Evolutionary conservation across 2,888 invertebrate species (phyloP), one percentile per base, ranked within the genome.

Genomic region (Cotesia congregata): DNA sequence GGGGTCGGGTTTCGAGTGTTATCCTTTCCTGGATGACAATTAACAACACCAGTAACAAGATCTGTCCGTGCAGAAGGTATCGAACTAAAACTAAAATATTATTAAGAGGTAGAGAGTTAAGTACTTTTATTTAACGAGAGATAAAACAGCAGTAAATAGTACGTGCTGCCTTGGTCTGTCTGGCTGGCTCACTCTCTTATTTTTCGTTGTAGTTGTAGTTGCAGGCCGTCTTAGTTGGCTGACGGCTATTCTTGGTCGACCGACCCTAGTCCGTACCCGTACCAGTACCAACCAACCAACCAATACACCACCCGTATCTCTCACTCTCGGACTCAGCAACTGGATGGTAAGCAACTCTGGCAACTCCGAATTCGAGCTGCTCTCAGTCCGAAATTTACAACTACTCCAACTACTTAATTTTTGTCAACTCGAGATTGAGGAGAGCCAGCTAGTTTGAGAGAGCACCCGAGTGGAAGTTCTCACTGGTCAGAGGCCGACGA

Each of bases 1-100:
- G 87, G 86, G 86, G 86, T 85, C 87, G 86, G 86, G 86, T 85
- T 85, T 81, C 82, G 82, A 81, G 82, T 79, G 50, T 50, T 50
- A 50, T 50, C 50, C 80, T 82, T 83, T 68, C 75, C 76, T 72
- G 71, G 79, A 75, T 77, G 74, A 50, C 50, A 50, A 50, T 50
- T 50, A 50, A 50, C 12, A 50, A 50, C 50, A 50, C 50, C 50
- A 50, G 50, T 50, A 50, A 50, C 50, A 12, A 50, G 50, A 50
- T 50, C 50, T 50, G 30, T 30, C 30, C 30, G 30, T 30, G 30
- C 30, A 30, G 70, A 67, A 74, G 75, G 71, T 76, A 73, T 75
- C 61, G 7, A 50, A 12, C 12, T 50, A 50, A 50, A 50, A 12
- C 7, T 50, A 12, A 12, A 50, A 50, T 50, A 50, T 12, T 50